Percentiles rank a stretch among this genome's conserved stretches.
Conservation (phyloP, 2,113 vertebrate genomes). For the Probosciger aterrimus region DNA sequence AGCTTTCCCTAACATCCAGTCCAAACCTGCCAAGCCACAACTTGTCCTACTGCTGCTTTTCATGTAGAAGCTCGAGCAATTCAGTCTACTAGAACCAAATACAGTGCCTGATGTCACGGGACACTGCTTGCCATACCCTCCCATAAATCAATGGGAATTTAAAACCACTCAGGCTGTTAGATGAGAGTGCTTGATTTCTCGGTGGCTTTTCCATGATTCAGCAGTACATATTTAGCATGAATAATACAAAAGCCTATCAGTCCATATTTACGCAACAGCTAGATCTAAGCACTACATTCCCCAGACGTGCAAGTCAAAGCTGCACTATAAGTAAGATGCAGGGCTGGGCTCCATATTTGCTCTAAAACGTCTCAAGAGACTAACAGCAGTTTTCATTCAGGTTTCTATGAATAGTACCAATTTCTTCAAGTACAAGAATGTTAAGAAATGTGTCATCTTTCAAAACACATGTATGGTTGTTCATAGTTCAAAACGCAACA, state of each 20-base stretch:
- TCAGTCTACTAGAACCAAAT: not conserved
- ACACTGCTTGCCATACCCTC: not conserved
- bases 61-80: not conserved
- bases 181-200: not conserved
- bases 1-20: not conserved
- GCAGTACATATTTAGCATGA: not conserved
- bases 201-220: not conserved
- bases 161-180: not conserved
- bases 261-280: not conserved
- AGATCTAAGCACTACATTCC: not conserved
- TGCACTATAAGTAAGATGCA: not conserved
- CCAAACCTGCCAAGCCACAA: not conserved
- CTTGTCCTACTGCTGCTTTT: not conserved
- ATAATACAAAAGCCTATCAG: not conserved
- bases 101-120: not conserved
- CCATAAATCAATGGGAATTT: not conserved
- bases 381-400: not conserved
- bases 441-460: not conserved
- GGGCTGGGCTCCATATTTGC: not conserved
- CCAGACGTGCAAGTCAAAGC: not conserved
- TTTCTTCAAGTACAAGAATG: not conserved
- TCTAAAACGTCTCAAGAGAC: not conserved
- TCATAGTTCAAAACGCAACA: not conserved
- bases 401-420: not conserved
- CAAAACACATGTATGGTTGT: not conserved